Base-by-base conservation (phyloP, 2,888 invertebrate species). In the Drosophila nr. fundita region DNA sequence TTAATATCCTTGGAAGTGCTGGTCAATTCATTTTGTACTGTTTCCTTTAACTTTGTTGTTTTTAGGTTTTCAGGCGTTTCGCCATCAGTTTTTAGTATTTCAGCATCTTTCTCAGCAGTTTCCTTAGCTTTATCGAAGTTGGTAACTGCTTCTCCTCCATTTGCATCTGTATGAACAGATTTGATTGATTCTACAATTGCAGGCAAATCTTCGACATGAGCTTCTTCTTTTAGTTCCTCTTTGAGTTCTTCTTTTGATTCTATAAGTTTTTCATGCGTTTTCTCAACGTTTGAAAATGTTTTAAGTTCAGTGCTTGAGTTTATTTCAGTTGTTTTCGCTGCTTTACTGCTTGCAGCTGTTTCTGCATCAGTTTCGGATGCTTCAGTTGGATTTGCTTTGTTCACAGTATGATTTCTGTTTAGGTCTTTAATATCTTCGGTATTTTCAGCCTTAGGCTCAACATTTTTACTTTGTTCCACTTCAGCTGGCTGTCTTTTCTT, bases 1-100 rank as follows among this genome's bases (percentile, higher is more conserved):
- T 27, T 40, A 13, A 29, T 13, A 6, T 7, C 30, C 40, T 71
- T 74, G 8, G 78, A 78, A 34, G 80, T 73, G 64, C 73, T 76
- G 8, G 76, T 68, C 27, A 67, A 45, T 50, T 78, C 72, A 2
- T n/a, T 61, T 63, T 63, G 49, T 55, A 61, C 55, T 45, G 29
- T 27, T 5, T 68, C 36, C 11, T 29, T 48, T 45, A 27, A 15
- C 8, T 62, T 30, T 11, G 30, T 29, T 52, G 54, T 38, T 15
- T 24, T 38, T 3, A 7, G 10, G 13, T n/a, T 38, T 18, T 64
- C 61, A 4, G 10, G 8, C 4, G 62, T 27, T 34, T 45, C 49
- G 21, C 8, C 13, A n/a, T n/a, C 32, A 42, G 18, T 29, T 48
- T 2, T 60, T 5, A 34, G 21, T 15, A 18, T 1, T 24, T 24